Percentiles rank a stretch among this genome's conserved stretches.
phyloP scores from a whole-genome alignment of 2,797 vertebrate genomes.

The Lophotriccus pileatus region DNA sequence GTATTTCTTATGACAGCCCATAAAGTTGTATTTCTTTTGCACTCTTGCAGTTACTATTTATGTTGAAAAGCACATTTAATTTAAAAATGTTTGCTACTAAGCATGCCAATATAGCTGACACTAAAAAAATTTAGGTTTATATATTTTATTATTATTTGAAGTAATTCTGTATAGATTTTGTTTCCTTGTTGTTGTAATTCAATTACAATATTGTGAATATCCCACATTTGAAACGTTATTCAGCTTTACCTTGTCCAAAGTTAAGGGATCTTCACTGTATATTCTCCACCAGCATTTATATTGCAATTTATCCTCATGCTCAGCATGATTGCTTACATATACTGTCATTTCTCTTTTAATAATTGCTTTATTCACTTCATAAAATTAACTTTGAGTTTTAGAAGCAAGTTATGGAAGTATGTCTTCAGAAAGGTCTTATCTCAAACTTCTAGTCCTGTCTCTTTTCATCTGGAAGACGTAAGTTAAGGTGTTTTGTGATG shows the following conservation, averaged over 20 bases:
- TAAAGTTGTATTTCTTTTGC: not conserved
- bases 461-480: not conserved
- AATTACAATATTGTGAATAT: not conserved
- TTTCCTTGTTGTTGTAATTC: not conserved
- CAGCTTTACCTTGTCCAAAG: not conserved
- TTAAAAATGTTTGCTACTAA: conserved; percentile 39
- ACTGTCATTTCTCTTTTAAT: not conserved
- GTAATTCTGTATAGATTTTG: not conserved
- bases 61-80: conserved; percentile 23
- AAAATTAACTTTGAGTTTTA: not conserved
- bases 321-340: not conserved
- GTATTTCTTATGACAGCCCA: not conserved
- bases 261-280: not conserved
- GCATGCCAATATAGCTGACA: not conserved
- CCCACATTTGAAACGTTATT: not conserved
- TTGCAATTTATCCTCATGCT: not conserved
- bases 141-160: not conserved
- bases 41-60: not conserved
- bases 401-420: not conserved
- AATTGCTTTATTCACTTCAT: not conserved
- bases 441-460: not conserved
- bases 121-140: not conserved
- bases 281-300: not conserved
- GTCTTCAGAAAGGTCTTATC: not conserved
- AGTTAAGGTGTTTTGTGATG: not conserved